Conservation (phyloP, 2,797 vertebrate species). For the Dicrostonyx torquatus region DNA sequence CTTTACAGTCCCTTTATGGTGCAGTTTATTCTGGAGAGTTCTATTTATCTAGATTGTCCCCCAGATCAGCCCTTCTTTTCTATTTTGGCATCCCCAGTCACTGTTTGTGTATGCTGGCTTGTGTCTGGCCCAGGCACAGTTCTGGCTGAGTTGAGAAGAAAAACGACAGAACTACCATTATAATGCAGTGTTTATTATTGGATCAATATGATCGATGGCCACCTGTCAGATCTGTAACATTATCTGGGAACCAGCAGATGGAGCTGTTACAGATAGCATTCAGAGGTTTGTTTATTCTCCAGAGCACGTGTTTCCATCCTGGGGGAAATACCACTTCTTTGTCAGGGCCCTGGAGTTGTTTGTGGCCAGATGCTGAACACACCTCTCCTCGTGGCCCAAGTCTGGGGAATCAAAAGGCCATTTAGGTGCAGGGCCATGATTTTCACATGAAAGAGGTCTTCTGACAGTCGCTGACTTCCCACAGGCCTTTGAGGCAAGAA, state of each 20-base stretch:
- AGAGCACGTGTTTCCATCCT: conserved; percentile 59
- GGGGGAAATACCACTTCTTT: conserved; percentile 72
- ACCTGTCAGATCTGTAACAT: conserved; percentile 83
- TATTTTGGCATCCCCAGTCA: conserved; percentile 18
- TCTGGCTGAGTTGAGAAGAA: conserved; percentile 78
- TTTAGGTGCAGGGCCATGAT: neutral
- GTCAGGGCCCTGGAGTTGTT: conserved; percentile 48
- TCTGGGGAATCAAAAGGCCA: conserved; percentile 12
- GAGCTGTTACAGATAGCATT: conserved; percentile 83
- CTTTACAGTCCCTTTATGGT: conserved; percentile 8
- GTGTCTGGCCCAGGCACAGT: conserved; percentile 62
- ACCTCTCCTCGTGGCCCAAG: conserved; percentile 52
- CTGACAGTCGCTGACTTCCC: neutral
- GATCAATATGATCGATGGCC: conserved; percentile 82
- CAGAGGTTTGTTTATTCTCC: conserved; percentile 80
- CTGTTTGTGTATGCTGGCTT: conserved; percentile 56
- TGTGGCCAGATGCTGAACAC: conserved; percentile 69
- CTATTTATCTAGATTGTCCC: conserved; percentile 32
- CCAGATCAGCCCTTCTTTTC: conserved; percentile 25
- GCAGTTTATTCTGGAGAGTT: conserved; percentile 53
- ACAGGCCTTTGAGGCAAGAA: neutral
- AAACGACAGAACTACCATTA: conserved; percentile 76
- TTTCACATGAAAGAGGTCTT: conserved; percentile 9
- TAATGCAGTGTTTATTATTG: conserved; percentile 81
- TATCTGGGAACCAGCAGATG: conserved; percentile 84